phyloP scores from a whole-genome alignment of 1,140 invertebrate species.

The Drosophila nasuta region DNA sequence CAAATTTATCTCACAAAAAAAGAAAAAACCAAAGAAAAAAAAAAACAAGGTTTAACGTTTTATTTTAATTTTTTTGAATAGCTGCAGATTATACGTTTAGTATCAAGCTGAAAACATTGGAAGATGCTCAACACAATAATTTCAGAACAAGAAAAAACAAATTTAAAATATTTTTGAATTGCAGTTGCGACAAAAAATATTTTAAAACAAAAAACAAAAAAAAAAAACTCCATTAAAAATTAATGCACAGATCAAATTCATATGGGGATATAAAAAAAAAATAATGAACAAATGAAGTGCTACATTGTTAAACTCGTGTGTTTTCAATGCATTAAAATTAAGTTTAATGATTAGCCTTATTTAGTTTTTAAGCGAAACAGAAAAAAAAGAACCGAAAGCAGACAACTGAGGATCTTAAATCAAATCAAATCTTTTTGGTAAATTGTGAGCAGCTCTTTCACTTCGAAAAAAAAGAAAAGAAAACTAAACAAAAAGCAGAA shows the following conservation, averaged over 20 bases:
- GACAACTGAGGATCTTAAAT: not conserved
- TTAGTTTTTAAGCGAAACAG: constrained; percentile 1
- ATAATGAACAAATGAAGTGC: constrained; percentile 16
- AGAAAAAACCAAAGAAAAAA: not conserved
- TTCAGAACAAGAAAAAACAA: not conserved
- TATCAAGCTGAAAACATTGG: not conserved
- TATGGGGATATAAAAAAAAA: constrained; percentile 21
- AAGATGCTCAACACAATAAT: not conserved
- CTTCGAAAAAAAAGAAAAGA: not conserved
- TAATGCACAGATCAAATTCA: not conserved
- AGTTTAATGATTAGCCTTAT: constrained; percentile 12
- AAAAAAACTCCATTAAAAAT: not conserved
- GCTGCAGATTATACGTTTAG: not conserved
- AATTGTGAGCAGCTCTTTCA: not conserved
- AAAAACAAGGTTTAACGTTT: not conserved
- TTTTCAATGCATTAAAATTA: constrained; percentile 7
- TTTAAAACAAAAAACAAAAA: too few relatives aligned
- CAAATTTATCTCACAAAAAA: constrained; percentile 1
- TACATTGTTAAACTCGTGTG: constrained; percentile 1
- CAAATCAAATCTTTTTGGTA: constrained; percentile 24
- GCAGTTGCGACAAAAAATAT: not conserved
- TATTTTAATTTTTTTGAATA: not conserved
- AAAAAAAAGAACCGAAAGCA: not conserved
- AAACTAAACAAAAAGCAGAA: not conserved
- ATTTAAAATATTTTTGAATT: not conserved